Evolutionary conservation across 2,888 invertebrate genomes (phyloP).

Genomic region (Chymomyza procnemis): DNA sequence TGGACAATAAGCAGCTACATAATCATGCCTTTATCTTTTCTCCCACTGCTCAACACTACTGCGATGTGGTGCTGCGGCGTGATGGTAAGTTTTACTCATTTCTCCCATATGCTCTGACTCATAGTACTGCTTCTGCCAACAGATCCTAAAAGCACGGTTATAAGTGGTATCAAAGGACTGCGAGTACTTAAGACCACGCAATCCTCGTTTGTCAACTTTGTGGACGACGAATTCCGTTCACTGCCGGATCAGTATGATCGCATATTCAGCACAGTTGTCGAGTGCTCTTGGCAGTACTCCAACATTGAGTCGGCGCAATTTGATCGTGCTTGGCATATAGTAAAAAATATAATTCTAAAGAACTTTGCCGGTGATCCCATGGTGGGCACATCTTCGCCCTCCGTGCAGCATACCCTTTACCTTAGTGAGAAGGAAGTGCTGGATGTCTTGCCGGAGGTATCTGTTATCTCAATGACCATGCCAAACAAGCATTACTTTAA

Average conservation of each 20-base stretch:
- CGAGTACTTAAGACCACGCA: conserved; percentile 89
- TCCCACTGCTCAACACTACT: conserved; percentile 84
- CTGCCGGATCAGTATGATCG: conserved; percentile 87
- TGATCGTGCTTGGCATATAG: conserved; percentile 84
- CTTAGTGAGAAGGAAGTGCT: conserved; percentile 84
- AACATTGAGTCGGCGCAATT: conserved; percentile 83
- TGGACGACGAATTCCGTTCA: conserved; percentile 88
- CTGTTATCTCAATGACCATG: conserved; percentile 86
- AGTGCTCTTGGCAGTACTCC: conserved; percentile 87
- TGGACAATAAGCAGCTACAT: conserved; percentile 79
- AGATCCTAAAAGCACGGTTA: conserved; percentile 81
- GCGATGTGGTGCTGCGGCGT: conserved; percentile 84
- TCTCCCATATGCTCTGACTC: too few species aligned
- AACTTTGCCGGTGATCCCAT: conserved; percentile 88
- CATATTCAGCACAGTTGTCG: conserved; percentile 86
- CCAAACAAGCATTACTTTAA: conserved; percentile 90
- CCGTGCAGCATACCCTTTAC: conserved; percentile 89
- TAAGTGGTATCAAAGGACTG: conserved; percentile 85
- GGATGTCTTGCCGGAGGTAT: conserved; percentile 84
- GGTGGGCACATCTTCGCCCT: conserved; percentile 86
- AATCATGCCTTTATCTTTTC: conserved; percentile 88
- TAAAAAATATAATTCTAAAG: conserved; percentile 85
- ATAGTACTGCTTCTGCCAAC: neutral
- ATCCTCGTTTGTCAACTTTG: conserved; percentile 88
- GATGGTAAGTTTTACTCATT: conserved; percentile 81